Evolutionary conservation across 2,888 invertebrate species (phyloP).

Genomic region (Xanthostigma xanthostigma): DNA sequence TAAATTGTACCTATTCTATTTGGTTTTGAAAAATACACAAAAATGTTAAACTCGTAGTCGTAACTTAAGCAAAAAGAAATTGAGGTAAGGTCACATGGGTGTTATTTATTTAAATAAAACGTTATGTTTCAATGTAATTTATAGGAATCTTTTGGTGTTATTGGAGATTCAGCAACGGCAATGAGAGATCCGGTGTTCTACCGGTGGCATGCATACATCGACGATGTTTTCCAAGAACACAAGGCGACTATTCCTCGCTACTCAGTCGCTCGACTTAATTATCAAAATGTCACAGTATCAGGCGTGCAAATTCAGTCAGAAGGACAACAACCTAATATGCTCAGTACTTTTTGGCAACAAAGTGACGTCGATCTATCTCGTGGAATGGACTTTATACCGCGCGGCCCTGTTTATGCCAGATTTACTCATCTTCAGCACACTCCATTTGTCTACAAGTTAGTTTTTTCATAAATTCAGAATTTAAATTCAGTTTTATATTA

Average conservation of each 20-base stretch:
- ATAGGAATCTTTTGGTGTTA: slow-evolving; percentile 65
- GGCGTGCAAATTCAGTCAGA: slow-evolving; percentile 36
- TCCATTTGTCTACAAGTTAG: slow-evolving; percentile 47
- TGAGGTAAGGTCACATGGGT: no score
- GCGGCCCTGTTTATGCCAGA: slow-evolving; percentile 55
- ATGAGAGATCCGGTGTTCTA: slow-evolving; percentile 82
- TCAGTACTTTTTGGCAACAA: slow-evolving; percentile 66
- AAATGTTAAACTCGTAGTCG: no score
- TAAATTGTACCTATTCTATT: no score
- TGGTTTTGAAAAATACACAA: no score
- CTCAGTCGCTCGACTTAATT: slow-evolving; percentile 38
- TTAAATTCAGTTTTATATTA: no score
- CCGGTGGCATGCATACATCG: slow-evolving; percentile 68
- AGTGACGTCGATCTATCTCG: slow-evolving; percentile 61
- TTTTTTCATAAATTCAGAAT: neutral
- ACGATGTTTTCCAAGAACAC: slow-evolving; percentile 61
- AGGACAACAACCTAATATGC: slow-evolving; percentile 35
- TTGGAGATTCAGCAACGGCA: slow-evolving; percentile 71
- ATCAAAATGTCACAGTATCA: slow-evolving; percentile 44
- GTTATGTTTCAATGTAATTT: no score
- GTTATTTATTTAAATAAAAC: no score
- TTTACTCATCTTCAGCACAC: slow-evolving; percentile 68
- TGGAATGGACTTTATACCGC: slow-evolving; percentile 68
- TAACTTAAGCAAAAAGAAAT: no score
- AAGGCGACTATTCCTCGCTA: slow-evolving; percentile 58